Percentiles rank a stretch among this genome's conserved stretches.
Evolutionary conservation across 2,888 invertebrate species (phyloP).

Genomic region (Camptogramma bilineatum): DNA sequence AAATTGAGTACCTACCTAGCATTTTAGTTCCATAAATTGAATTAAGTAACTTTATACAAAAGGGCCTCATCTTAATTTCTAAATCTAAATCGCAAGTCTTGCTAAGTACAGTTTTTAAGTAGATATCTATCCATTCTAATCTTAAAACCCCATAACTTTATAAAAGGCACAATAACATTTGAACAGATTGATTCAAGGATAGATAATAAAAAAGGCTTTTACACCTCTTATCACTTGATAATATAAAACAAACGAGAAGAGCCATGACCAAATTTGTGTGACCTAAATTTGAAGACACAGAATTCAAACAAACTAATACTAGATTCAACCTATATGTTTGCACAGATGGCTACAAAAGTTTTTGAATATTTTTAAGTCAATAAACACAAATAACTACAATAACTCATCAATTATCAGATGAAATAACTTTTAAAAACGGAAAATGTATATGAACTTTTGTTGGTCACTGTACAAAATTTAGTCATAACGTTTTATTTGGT

Average conservation of each 20-base stretch:
- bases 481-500: not conserved
- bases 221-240: slow-evolving; percentile 35
- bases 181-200: slow-evolving; percentile 35
- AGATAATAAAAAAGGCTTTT: slow-evolving; percentile 9
- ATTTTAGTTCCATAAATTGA: slow-evolving; percentile 8
- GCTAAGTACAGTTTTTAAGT: slow-evolving; percentile 26
- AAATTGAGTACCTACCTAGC: slow-evolving; percentile 1
- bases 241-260: slow-evolving; percentile 41
- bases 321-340: not conserved
- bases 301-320: not conserved
- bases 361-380: not conserved
- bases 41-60: slow-evolving; percentile 9
- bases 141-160: slow-evolving; percentile 12
- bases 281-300: slow-evolving; percentile 41
- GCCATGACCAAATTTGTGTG: slow-evolving; percentile 50
- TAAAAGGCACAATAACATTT: slow-evolving; percentile 25
- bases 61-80: slow-evolving; percentile 9
- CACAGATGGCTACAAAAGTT: not conserved
- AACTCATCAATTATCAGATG: no score
- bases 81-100: slow-evolving; percentile 25
- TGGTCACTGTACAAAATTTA: not conserved
- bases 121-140: slow-evolving; percentile 4
- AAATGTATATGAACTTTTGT: not conserved
- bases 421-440: no score
- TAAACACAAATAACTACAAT: not conserved